Evolutionary conservation across 2,797 vertebrate genomes (phyloP).

Genomic region (Micrastur ruficollis): DNA sequence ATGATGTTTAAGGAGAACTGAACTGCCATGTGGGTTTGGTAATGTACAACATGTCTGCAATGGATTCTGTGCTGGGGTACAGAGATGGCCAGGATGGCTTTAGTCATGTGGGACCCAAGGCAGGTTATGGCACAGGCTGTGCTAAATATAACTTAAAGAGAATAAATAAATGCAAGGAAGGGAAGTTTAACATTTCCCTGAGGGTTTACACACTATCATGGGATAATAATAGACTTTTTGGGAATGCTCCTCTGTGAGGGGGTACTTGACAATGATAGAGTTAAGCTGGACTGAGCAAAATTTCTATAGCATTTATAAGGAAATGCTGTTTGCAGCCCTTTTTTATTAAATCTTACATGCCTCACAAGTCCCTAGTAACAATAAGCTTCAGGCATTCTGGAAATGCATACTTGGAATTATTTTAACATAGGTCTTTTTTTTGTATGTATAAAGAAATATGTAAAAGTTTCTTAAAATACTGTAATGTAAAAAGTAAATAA

Average conservation of each 20-base stretch:
- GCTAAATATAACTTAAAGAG: background rate
- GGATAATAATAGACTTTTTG: background rate
- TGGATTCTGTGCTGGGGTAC: background rate
- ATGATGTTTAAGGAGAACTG: background rate
- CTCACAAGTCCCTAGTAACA: background rate
- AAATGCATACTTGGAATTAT: background rate
- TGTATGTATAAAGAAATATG: background rate
- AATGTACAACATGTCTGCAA: background rate
- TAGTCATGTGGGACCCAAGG: background rate
- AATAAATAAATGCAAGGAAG: background rate
- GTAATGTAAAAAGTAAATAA: background rate
- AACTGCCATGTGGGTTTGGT: background rate
- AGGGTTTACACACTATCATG: background rate
- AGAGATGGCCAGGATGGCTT: background rate
- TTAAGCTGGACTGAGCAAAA: background rate
- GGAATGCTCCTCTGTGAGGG: background rate
- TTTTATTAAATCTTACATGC: background rate
- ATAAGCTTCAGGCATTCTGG: background rate
- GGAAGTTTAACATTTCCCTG: background rate
- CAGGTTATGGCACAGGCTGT: background rate
- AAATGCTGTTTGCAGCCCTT: background rate
- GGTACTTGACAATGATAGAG: background rate
- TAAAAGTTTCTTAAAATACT: background rate
- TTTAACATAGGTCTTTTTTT: background rate
- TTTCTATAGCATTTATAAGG: background rate